These are phyloP conservation scores for Dendroctonus valens DNA, from an alignment of 1,140 invertebrate genomes.

Conservation along the genomic window DNA sequence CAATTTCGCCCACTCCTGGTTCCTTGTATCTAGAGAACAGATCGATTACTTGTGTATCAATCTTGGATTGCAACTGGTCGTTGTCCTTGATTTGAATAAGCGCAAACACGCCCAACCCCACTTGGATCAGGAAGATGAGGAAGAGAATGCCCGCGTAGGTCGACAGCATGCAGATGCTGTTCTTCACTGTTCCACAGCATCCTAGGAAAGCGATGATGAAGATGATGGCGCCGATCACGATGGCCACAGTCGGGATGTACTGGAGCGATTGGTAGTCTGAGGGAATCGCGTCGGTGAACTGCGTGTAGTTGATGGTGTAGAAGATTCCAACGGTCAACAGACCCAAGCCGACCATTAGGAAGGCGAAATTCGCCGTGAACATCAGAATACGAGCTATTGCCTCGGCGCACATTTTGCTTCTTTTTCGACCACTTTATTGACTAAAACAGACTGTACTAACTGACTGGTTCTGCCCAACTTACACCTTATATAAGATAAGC, in stretches of 20 bases:
- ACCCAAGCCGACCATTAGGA: conserved; percentile 68
- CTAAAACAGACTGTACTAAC: too few relatives aligned
- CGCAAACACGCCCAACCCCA: conserved; percentile 1
- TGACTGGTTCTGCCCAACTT: too few relatives aligned
- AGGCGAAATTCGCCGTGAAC: conserved; percentile 31
- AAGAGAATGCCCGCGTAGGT: conserved; percentile 4
- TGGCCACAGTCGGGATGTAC: conserved; percentile 52
- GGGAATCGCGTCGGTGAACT: conserved; percentile 64
- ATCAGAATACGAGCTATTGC: conserved; percentile 4
- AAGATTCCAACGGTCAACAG: conserved; percentile 68
- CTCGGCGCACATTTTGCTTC: conserved; percentile 6
- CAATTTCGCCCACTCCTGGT: background rate
- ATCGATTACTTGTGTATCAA: background rate
- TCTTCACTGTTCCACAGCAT: conserved; percentile 57
- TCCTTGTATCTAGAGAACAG: background rate
- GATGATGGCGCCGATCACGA: conserved; percentile 57
- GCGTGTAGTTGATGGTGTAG: conserved; percentile 59
- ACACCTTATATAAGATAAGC: too few relatives aligned
- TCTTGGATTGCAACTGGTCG: background rate
- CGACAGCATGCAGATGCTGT: conserved; percentile 8
- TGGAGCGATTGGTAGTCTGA: conserved; percentile 40
- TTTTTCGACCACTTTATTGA: background rate
- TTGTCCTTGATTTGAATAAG: conserved; percentile 3
- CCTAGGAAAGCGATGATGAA: conserved; percentile 62
- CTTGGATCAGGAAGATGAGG: conserved; percentile 7